phyloP scores from a whole-genome alignment of 2,797 vertebrate species.

The Spheniscus humboldti region DNA sequence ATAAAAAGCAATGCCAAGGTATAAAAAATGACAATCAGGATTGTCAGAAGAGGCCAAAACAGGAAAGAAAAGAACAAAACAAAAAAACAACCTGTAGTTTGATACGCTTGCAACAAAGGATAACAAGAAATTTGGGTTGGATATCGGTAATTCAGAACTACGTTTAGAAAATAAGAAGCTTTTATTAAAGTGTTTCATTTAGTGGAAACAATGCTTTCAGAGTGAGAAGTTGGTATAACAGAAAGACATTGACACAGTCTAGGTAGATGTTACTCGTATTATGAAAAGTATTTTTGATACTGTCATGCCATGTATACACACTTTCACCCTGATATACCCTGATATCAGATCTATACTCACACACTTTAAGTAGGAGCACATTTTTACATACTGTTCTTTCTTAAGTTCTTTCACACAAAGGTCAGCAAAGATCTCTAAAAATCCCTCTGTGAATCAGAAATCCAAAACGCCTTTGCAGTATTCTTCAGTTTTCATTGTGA shows the following conservation, averaged over 20 bases:
- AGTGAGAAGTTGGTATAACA: not conserved
- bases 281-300: not conserved
- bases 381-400: not conserved
- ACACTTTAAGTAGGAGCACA: not conserved
- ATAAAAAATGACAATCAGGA: not conserved
- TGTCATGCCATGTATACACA: not conserved
- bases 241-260: not conserved
- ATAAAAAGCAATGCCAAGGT: not conserved
- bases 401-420: not conserved
- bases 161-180: not conserved
- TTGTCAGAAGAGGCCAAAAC: not conserved
- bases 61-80: not conserved
- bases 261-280: not conserved
- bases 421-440: not conserved
- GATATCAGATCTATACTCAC: not conserved
- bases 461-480: not conserved
- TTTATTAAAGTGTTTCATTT: not conserved
- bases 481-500: not conserved
- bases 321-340: not conserved
- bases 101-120: not conserved
- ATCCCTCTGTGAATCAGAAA: not conserved
- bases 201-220: not conserved
- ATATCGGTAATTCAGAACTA: not conserved
- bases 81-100: not conserved
- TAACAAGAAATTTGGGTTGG: not conserved